Percentiles rank a stretch among this genome's conserved stretches.
Evolutionary conservation across 2,888 invertebrate genomes (phyloP).

Genomic region (Harpalus rufipes): DNA sequence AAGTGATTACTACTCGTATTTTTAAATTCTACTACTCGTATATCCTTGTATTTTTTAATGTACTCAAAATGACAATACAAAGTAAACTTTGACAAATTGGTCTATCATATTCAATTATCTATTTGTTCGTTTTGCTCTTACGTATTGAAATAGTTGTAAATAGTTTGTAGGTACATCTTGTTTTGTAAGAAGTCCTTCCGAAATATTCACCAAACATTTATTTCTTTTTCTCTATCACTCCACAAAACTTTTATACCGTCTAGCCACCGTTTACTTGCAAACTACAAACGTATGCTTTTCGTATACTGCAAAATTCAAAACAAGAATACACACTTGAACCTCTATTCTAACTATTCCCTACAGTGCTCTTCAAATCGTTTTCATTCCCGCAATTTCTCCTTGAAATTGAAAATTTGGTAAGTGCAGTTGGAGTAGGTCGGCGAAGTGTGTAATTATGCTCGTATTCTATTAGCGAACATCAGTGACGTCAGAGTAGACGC

Average conservation of each 20-base stretch:
- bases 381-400: not conserved
- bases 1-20: no score
- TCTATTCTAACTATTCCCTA: constrained; percentile 15
- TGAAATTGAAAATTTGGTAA: not conserved
- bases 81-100: no score
- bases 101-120: no score
- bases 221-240: no score
- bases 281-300: not conserved
- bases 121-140: no score
- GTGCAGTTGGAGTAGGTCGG: constrained; percentile 6
- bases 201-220: no score
- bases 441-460: constrained; percentile 16
- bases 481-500: not conserved
- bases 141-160: no score
- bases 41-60: no score
- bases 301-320: not conserved
- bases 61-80: no score
- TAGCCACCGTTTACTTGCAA: not conserved
- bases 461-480: constrained; percentile 23
- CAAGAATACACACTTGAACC: not conserved
- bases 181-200: no score
- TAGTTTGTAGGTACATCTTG: no score
- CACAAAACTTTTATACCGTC: not conserved
- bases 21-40: no score
- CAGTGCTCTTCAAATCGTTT: not conserved